Evolutionary conservation across 64 coral and sea anemone species (phyloP).

Genomic region (Stichodactyla mertensii): DNA sequence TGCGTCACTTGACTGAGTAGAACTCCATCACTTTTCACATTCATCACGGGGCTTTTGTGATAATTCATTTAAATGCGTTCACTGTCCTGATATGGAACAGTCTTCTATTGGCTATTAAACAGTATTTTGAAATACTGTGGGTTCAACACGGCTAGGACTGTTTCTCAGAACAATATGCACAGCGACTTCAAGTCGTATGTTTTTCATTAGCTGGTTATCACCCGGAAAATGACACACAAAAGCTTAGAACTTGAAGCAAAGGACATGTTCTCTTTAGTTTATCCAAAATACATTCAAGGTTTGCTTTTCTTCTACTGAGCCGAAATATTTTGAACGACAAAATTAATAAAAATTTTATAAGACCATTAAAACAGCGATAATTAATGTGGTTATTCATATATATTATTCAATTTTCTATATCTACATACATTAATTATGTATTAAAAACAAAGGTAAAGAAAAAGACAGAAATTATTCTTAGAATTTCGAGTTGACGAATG

Average conservation of each 20-base stretch:
- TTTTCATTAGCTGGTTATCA: not conserved
- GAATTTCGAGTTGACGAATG: not conserved
- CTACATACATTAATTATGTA: not conserved
- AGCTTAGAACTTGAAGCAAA: not conserved
- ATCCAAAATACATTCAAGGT: not conserved
- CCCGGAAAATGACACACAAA: not conserved
- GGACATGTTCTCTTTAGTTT: no score
- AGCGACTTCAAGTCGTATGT: not conserved
- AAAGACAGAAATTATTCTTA: not conserved
- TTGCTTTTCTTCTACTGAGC: not conserved
- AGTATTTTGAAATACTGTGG: not conserved
- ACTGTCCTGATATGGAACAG: not conserved
- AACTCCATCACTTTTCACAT: not conserved
- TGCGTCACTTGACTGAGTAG: not conserved
- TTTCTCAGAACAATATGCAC: not conserved
- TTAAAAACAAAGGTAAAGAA: not conserved
- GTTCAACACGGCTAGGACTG: not conserved
- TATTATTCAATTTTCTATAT: not conserved
- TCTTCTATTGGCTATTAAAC: not conserved
- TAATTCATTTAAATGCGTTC: not conserved
- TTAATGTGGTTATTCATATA: not conserved
- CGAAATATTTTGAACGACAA: not conserved
- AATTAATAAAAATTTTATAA: not conserved
- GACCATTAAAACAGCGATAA: not conserved
- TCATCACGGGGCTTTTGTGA: not conserved